Percentiles rank a stretch among this genome's conserved stretches.
phyloP scores from a whole-genome alignment of 2,888 invertebrate species.

The Tetragnatha montana region DNA sequence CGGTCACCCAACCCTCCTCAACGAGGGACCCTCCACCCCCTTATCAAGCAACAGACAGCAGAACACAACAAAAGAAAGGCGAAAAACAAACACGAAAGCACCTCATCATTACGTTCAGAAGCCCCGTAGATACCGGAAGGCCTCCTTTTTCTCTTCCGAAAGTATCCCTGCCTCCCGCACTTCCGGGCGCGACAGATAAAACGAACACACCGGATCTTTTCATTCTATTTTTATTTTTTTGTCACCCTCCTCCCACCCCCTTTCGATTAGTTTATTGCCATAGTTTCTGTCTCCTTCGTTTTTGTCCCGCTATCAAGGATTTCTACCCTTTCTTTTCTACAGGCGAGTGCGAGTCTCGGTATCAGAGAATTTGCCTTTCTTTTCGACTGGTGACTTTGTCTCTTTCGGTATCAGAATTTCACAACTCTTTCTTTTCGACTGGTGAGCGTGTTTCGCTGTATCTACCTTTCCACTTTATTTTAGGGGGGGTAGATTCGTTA shows the following conservation, averaged over 20 bases:
- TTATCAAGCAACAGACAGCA: not conserved
- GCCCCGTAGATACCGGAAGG: constrained; percentile 51
- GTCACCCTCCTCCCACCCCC: not conserved
- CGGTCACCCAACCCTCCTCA: not conserved
- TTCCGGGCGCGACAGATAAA: constrained; percentile 66
- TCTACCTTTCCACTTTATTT: not conserved
- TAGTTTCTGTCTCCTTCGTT: constrained; percentile 7
- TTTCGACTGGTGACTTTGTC: not conserved
- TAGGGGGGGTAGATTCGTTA: not conserved
- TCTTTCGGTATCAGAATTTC: not conserved
- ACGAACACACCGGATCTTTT: constrained; percentile 59
- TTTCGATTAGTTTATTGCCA: constrained; percentile 57
- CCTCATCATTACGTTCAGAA: constrained; percentile 49
- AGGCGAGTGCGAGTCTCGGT: not conserved
- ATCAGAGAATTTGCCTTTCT: not conserved
- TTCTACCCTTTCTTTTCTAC: constrained; percentile 1
- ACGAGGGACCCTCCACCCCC: not conserved
- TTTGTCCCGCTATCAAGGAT: constrained; percentile 29
- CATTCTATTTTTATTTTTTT: constrained; percentile 1
- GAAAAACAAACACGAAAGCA: constrained; percentile 31
- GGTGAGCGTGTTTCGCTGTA: not conserved
- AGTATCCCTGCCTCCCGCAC: constrained; percentile 55
- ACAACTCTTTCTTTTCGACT: not conserved
- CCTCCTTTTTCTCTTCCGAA: constrained; percentile 53
- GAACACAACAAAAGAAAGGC: constrained; percentile 1